Evolutionary conservation across 2,797 vertebrate genomes (phyloP), one percentile per base, ranked within the genome.

Genomic region (Gambelia wislizenii): DNA sequence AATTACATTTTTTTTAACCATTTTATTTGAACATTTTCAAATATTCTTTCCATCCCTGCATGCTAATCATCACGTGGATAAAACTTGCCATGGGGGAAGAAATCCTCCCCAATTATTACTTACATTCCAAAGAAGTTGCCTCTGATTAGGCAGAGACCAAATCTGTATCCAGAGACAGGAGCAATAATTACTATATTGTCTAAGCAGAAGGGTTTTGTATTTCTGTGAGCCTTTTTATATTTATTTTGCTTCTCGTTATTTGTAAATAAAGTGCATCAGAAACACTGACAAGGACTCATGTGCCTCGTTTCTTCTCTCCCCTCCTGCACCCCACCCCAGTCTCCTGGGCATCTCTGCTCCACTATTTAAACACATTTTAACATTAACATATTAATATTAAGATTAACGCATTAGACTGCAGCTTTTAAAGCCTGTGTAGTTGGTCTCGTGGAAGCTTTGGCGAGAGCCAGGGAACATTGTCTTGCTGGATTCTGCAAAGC

Each of bases 161-260:
- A 18, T 44, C 33, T 27, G 47, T n/a, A 56, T 67, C 49, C 69
- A 44, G 5, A 44, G 76, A 56, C 44, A 72, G 52, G 64, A 72
- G 1, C 74, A 61, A 27, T 44, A 47, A 30, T 22, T n/a, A 22
- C 64, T 69, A 59, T 22, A 59, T 59, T 64, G 54, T 56, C 80
- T 44, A 39, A 1, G 6, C 84, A 64, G 14, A 79, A 70, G 56
- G 44, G 27, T 75, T 69, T 69, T 82, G 49, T 54, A 83, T 91
- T 93, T 92, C 93, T 91, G 91, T 67, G 39, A 83, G 0, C 47
- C 83, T 89, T 93, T 88, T 85, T 78, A 94, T 97, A 97, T 97
- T 97, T 97, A 97, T 97, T 97, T 96, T 95, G 94, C 91, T 96
- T 96, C 93, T 96, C 96, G 94, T 92, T 89, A 82, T 96, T 96